These are phyloP conservation scores for Indicator indicator DNA, from an alignment of 2,113 vertebrate species.

Conservation along the genomic window DNA sequence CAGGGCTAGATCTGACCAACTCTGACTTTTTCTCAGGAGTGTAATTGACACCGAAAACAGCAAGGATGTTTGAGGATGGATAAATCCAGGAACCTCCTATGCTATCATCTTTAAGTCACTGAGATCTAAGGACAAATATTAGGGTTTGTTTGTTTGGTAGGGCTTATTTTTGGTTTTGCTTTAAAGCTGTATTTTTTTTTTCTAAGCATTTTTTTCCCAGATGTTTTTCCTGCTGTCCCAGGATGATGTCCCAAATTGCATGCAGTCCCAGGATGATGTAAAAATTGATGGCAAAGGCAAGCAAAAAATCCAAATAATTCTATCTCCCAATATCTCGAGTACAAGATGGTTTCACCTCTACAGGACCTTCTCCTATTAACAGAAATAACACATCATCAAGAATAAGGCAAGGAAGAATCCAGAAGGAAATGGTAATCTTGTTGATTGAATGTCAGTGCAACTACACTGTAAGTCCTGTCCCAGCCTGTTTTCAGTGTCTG, in stretches of 20 bases:
- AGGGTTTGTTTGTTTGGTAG: neutral
- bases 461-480: neutral
- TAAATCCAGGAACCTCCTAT: neutral
- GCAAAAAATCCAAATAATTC: neutral
- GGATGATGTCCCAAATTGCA: neutral
- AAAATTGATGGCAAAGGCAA: neutral
- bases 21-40: slow-evolving; percentile 16
- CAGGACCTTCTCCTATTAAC: neutral
- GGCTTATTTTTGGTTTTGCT: slow-evolving; percentile 9
- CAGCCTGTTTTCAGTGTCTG: neutral
- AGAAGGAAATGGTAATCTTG: neutral
- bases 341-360: neutral
- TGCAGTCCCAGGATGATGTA: neutral
- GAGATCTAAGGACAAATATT: neutral
- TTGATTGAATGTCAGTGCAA: neutral
- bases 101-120: neutral
- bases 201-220: neutral
- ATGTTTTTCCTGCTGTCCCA: neutral
- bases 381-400: neutral
- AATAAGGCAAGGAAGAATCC: neutral
- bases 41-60: neutral
- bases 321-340: neutral
- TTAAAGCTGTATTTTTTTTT: slow-evolving; percentile 1
- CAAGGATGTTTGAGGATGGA: neutral
- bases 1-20: neutral